phyloP scores from a whole-genome alignment of 2,888 invertebrate genomes.

The Leptinotarsa juncta region DNA sequence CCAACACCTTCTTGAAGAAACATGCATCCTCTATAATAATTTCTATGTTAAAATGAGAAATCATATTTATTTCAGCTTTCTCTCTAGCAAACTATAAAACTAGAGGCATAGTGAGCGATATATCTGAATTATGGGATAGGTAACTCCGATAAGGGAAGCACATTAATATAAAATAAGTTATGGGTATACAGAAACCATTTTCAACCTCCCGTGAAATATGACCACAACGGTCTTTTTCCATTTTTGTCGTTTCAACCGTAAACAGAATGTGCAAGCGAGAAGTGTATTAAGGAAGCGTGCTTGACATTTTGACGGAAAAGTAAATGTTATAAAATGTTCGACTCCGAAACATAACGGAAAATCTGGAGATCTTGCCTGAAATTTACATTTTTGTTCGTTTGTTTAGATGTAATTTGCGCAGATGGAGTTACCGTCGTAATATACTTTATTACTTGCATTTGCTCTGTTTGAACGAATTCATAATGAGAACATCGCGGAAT shows the following conservation, averaged over 20 bases:
- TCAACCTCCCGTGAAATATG: constrained; percentile 1
- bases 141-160: background rate
- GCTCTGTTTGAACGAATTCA: constrained; percentile 1
- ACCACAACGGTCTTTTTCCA: background rate
- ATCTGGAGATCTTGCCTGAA: background rate
- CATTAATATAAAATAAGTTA: constrained; percentile 15
- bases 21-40: too few relatives aligned
- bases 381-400: constrained; percentile 25
- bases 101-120: background rate
- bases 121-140: background rate
- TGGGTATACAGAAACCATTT: constrained; percentile 9
- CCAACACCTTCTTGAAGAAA: background rate
- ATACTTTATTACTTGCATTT: constrained; percentile 3
- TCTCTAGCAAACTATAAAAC: background rate
- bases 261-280: constrained; percentile 14
- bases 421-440: constrained; percentile 7
- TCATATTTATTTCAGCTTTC: background rate
- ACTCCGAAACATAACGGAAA: background rate
- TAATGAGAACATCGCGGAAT: background rate
- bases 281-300: background rate
- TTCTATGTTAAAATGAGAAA: too few relatives aligned
- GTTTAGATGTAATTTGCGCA: constrained; percentile 18
- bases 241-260: background rate
- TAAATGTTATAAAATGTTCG: constrained; percentile 14
- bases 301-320: constrained; percentile 8